phyloP scores from a whole-genome alignment of 2,797 vertebrate species.

The Nannoperca obscura region DNA sequence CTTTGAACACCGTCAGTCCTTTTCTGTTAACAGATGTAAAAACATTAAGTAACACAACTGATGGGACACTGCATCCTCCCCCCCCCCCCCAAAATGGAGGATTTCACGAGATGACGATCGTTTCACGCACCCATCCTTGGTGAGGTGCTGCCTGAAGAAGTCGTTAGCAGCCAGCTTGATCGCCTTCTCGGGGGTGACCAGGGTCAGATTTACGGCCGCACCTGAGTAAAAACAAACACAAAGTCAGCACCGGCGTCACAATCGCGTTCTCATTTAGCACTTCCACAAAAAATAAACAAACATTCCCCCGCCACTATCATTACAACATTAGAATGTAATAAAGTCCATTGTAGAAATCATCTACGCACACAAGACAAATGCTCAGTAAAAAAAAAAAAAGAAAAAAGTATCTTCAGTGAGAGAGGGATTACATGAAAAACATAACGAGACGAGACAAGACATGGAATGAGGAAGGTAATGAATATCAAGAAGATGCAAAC shows the following conservation, averaged over 20 bases:
- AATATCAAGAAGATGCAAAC: slow-evolving; percentile 42
- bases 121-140: slow-evolving; percentile 82
- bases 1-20: slow-evolving; percentile 84
- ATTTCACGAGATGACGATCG: rapidly evolving
- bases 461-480: slow-evolving; percentile 9
- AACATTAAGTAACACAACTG: not conserved
- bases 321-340: slow-evolving; percentile 48
- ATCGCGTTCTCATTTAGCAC: slow-evolving; percentile 12
- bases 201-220: slow-evolving; percentile 88
- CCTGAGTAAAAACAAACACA: slow-evolving; percentile 77
- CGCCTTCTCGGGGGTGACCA: slow-evolving; percentile 90
- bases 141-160: slow-evolving; percentile 85
- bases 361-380: slow-evolving; percentile 52
- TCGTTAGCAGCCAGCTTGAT: slow-evolving; percentile 90
- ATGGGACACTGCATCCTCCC: rapidly evolving
- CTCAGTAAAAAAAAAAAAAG: no score
- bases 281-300: slow-evolving; percentile 31
- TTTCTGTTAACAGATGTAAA: slow-evolving; percentile 74
- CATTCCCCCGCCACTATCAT: slow-evolving; percentile 74
- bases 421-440: slow-evolving; percentile 40
- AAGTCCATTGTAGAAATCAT: slow-evolving; percentile 33
- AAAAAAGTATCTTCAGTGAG: slow-evolving; percentile 49
- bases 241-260: slow-evolving; percentile 55
- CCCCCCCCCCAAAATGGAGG: rapidly evolving
- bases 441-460: slow-evolving; percentile 17